Conservation (phyloP, 1,140 invertebrate species). For the Heliconius nattereri region DNA sequence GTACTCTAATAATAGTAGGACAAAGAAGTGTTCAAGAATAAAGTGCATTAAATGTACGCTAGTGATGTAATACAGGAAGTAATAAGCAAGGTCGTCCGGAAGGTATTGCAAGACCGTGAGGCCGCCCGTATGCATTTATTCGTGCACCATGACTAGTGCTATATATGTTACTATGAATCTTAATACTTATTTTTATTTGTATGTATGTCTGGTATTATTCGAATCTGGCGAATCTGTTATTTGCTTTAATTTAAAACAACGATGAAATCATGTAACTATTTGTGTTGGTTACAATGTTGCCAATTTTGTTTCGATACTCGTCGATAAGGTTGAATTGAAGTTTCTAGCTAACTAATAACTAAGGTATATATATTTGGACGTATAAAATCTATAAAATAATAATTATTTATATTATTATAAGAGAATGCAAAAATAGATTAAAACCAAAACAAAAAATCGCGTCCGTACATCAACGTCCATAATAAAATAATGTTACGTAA, state of each 20-base stretch:
- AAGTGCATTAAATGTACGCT: constrained; percentile 60
- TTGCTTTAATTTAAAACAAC: constrained; percentile 30
- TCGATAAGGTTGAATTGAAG: not conserved
- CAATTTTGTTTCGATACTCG: constrained; percentile 18
- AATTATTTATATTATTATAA: not conserved
- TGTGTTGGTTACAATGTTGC: not conserved
- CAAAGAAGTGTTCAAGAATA: constrained; percentile 58
- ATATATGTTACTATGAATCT: constrained; percentile 33
- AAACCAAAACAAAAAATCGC: constrained; percentile 7
- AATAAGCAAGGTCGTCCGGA: constrained; percentile 69
- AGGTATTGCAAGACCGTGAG: constrained; percentile 62
- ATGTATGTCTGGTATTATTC: not conserved
- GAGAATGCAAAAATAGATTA: not conserved
- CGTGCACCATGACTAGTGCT: constrained; percentile 55
- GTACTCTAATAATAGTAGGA: constrained; percentile 42
- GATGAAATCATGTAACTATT: constrained; percentile 44
- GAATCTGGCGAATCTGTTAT: not conserved
- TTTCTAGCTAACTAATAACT: not conserved
- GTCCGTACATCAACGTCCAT: constrained; percentile 14
- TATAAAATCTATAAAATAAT: not conserved
- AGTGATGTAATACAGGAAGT: constrained; percentile 78
- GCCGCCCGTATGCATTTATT: constrained; percentile 66
- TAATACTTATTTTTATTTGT: constrained; percentile 30
- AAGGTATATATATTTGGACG: too few species aligned
- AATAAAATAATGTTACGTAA: constrained; percentile 59